A percentile compares a stretch with the other conserved stretches of the same genome.
These are phyloP conservation scores for Limnephilus auricula DNA, from an alignment of 2,888 invertebrate species.

Conservation along the genomic window DNA sequence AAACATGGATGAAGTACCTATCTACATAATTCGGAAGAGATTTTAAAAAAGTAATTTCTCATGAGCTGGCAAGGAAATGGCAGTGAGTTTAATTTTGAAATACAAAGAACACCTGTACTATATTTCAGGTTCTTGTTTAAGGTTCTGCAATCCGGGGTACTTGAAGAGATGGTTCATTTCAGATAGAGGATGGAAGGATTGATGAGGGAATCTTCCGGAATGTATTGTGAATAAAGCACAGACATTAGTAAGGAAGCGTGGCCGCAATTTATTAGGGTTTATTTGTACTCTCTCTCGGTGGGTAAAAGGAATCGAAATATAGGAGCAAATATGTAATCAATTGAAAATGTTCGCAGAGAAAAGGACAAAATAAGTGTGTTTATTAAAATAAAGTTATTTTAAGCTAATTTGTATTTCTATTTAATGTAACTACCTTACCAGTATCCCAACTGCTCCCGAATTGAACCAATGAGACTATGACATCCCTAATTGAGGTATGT, in stretches of 20 bases:
- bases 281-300: not conserved
- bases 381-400: too few species aligned
- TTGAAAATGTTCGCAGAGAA: not conserved
- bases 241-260: not conserved
- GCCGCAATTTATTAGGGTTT: slow-evolving; percentile 24
- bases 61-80: not conserved
- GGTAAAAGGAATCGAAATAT: not conserved
- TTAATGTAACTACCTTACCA: too few species aligned
- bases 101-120: not conserved
- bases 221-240: slow-evolving; percentile 29
- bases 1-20: not conserved
- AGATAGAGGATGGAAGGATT: slow-evolving; percentile 3
- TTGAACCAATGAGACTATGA: too few species aligned
- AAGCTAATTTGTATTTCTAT: too few species aligned
- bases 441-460: too few species aligned
- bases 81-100: not conserved
- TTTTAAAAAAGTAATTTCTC: not conserved
- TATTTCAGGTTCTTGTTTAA: not conserved
- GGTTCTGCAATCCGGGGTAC: not conserved
- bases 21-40: not conserved
- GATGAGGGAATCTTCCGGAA: slow-evolving; percentile 27
- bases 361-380: not conserved
- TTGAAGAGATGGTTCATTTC: not conserved
- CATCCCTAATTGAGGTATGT: too few species aligned
- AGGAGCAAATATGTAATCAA: not conserved